Conservation (phyloP, 2,888 invertebrate species). For the Kryphioiulus occultus region DNA sequence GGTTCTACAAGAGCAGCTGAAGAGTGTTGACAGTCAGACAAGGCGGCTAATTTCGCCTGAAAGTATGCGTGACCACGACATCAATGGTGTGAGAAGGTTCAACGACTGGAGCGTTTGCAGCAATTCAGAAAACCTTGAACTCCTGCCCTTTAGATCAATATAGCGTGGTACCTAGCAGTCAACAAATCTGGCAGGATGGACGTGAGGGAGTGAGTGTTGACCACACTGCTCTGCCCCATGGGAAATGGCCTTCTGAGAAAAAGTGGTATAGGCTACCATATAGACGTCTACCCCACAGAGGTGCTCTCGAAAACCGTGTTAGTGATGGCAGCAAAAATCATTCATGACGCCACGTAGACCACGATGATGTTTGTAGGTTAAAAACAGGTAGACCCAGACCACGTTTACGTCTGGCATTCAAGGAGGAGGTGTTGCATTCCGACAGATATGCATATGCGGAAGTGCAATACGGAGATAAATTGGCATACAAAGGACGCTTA, state of each 20-base stretch:
- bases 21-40: not conserved
- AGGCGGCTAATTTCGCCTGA: not conserved
- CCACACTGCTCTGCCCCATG: not conserved
- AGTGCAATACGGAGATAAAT: slow-evolving; percentile 17
- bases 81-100: not conserved
- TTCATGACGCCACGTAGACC: not conserved
- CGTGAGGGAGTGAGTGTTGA: not conserved
- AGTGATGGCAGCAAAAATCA: not conserved
- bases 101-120: not conserved
- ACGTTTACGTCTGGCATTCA: not conserved
- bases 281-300: slow-evolving; percentile 22
- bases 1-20: not conserved
- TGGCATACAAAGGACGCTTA: not conserved
- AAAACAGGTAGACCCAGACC: not conserved
- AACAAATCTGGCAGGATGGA: not conserved
- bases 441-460: slow-evolving; percentile 26
- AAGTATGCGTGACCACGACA: not conserved
- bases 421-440: slow-evolving; percentile 9
- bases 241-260: not conserved
- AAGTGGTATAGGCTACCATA: too few species aligned
- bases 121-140: not conserved
- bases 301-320: not conserved
- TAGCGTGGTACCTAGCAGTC: not conserved
- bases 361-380: not conserved
- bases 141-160: slow-evolving; percentile 7